phyloP scores from a whole-genome alignment of 2,888 invertebrate species.

The Acrocyrtus sp. region DNA sequence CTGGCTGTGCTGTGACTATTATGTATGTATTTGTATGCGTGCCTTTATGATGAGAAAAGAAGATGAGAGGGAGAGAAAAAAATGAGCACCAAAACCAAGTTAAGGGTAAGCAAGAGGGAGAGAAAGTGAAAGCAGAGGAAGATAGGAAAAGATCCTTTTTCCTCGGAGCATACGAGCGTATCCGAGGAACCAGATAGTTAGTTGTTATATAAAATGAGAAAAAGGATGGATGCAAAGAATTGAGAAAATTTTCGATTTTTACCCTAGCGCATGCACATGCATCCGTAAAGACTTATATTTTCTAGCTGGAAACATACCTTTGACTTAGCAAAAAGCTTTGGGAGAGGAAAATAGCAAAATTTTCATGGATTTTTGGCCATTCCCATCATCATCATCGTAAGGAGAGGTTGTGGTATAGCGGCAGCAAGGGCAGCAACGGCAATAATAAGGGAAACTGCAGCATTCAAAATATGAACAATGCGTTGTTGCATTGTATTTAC shows the following conservation, averaged over 20 bases:
- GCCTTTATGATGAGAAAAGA: conserved; percentile 22
- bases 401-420: too few relatives aligned
- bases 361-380: conserved; percentile 49
- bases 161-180: conserved; percentile 46
- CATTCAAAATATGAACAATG: not conserved
- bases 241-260: conserved; percentile 60
- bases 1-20: conserved; percentile 30
- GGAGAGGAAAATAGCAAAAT: conserved; percentile 38
- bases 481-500: not conserved
- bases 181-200: conserved; percentile 33
- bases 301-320: conserved; percentile 29
- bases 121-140: conserved; percentile 33
- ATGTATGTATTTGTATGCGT: conserved; percentile 8
- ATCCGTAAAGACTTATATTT: conserved; percentile 46
- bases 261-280: conserved; percentile 61
- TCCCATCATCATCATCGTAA: conserved; percentile 35
- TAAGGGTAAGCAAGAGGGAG: conserved; percentile 6
- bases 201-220: conserved; percentile 26
- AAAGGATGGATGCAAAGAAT: conserved; percentile 43
- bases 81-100: conserved; percentile 24
- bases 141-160: conserved; percentile 51
- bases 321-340: conserved; percentile 32
- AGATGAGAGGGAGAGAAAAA: conserved; percentile 1
- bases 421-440: not conserved
- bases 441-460: not conserved